Conservation (phyloP, 2,113 vertebrate genomes). For the Etheostoma cragini region DNA sequence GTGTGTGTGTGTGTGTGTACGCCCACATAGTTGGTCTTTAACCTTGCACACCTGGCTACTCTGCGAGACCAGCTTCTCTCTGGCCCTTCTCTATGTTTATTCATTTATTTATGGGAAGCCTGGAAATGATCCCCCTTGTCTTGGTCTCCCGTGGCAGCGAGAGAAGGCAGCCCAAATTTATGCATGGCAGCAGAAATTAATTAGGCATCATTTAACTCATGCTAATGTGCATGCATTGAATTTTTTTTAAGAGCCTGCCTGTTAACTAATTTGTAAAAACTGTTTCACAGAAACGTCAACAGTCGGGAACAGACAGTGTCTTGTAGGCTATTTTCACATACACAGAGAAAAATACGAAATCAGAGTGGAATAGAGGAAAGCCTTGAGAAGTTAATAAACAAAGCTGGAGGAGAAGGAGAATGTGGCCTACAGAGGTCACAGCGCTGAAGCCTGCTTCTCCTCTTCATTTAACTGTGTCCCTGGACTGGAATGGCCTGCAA, state of each 20-base stretch:
- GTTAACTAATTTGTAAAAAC: constrained; percentile 85
- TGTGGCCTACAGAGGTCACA: constrained; percentile 75
- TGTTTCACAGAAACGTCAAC: constrained; percentile 76
- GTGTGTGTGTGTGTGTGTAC: constrained; percentile 41
- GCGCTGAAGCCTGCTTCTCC: constrained; percentile 64
- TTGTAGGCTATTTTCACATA: constrained; percentile 74
- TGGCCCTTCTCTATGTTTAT: constrained; percentile 84
- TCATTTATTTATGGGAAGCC: constrained; percentile 85
- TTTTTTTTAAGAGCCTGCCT: constrained; percentile 76
- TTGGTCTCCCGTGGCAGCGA: constrained; percentile 76
- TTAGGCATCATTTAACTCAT: constrained; percentile 89
- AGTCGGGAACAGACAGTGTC: constrained; percentile 73
- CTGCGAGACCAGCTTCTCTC: constrained; percentile 71
- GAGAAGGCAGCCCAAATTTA: constrained; percentile 80
- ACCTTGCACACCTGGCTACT: constrained; percentile 81
- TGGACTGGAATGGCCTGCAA: constrained; percentile 70
- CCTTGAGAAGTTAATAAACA: constrained; percentile 81
- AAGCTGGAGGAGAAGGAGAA: constrained; percentile 72
- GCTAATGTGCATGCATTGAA: constrained; percentile 84
- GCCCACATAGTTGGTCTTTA: constrained; percentile 78
- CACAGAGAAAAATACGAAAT: constrained; percentile 72
- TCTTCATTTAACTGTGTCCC: constrained; percentile 73
- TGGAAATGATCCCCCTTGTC: constrained; percentile 78
- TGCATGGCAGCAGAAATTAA: constrained; percentile 88
- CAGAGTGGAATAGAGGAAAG: constrained; percentile 74